phyloP scores from a whole-genome alignment of 2,797 vertebrate genomes.

The Halcyon leucocephala region DNA sequence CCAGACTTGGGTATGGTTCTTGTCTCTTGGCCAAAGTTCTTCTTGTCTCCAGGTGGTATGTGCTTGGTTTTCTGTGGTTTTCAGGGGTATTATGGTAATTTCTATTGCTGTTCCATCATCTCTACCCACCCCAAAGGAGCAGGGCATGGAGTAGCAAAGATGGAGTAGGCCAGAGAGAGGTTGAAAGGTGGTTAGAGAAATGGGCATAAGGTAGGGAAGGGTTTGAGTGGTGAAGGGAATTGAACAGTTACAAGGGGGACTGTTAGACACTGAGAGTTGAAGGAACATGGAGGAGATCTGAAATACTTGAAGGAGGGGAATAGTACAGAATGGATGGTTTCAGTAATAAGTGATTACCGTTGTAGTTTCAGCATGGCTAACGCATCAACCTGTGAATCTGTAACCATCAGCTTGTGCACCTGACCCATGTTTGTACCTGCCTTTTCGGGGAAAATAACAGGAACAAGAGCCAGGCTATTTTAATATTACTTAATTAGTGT shows the following conservation, averaged over 20 bases:
- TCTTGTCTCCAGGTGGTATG: neutral
- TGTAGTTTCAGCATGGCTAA: neutral
- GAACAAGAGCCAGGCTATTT: neutral
- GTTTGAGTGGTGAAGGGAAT: neutral
- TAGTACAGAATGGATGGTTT: neutral
- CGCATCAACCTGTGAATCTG: neutral
- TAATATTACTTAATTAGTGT: neutral
- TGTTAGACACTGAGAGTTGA: neutral
- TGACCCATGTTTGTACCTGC: neutral
- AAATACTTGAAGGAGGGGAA: neutral
- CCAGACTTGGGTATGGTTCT: neutral
- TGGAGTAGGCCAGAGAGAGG: neutral
- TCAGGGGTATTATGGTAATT: neutral
- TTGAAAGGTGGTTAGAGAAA: neutral
- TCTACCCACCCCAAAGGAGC: neutral
- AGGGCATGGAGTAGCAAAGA: neutral
- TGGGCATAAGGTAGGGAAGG: neutral
- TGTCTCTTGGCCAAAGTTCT: neutral
- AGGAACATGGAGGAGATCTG: neutral
- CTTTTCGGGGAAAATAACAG: neutral
- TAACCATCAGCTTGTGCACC: neutral
- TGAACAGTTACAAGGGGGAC: neutral
- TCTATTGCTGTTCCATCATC: neutral
- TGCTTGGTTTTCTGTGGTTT: neutral
- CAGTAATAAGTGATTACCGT: neutral